phyloP scores from a whole-genome alignment of 2,888 invertebrate genomes.

The Globia sparganii region DNA sequence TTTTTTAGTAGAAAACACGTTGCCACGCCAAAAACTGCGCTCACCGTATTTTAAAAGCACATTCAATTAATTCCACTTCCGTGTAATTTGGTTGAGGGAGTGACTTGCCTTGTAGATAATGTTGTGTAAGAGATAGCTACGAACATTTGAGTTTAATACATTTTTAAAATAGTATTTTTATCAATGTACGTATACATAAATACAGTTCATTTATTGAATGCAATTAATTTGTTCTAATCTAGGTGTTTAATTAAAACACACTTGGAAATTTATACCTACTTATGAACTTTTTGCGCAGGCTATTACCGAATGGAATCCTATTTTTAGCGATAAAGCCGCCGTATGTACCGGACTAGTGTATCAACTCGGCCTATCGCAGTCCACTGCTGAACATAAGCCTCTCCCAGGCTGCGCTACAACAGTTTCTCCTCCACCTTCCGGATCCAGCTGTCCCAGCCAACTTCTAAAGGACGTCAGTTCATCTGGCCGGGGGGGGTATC shows the following conservation, averaged over 20 bases:
- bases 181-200: neutral
- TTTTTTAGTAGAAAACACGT: too few species aligned
- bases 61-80: slow-evolving; percentile 31
- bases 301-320: neutral
- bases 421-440: too few species aligned
- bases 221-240: neutral
- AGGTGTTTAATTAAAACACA: neutral
- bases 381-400: too few species aligned
- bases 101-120: slow-evolving; percentile 73
- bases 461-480: too few species aligned
- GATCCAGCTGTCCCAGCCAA: too few species aligned
- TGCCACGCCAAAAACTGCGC: slow-evolving; percentile 4
- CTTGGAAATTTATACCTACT: neutral
- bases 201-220: neutral
- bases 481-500: too few species aligned
- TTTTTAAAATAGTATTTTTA: slow-evolving; percentile 36
- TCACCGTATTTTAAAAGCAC: neutral
- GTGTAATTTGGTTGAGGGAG: slow-evolving; percentile 69
- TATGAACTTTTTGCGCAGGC: neutral
- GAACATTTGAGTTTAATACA: slow-evolving; percentile 70
- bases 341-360: too few species aligned
- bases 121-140: slow-evolving; percentile 74
- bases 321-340: neutral
- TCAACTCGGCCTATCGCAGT: too few species aligned
- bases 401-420: too few species aligned